Conservation (phyloP, 1,140 invertebrate species). For the Drosophila serrata region DNA sequence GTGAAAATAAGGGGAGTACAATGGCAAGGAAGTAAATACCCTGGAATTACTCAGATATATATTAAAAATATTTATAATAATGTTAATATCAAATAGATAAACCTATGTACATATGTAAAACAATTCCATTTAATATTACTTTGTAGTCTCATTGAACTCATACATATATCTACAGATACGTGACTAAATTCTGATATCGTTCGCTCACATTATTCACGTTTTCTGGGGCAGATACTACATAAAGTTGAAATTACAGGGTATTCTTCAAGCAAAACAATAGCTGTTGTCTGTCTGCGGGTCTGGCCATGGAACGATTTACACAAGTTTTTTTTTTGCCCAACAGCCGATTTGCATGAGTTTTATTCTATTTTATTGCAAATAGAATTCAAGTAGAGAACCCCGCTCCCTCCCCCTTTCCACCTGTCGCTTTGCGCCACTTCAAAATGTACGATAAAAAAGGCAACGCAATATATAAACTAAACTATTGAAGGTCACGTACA, state of each 20-base stretch:
- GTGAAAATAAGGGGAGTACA: neutral
- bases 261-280: slow-evolving; percentile 3
- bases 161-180: slow-evolving; percentile 5
- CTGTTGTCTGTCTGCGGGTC: slow-evolving; percentile 41
- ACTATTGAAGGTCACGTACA: slow-evolving; percentile 79
- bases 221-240: no score
- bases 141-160: no score
- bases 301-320: slow-evolving; percentile 54
- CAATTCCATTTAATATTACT: neutral
- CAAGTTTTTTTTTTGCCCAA: slow-evolving; percentile 24
- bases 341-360: slow-evolving; percentile 56
- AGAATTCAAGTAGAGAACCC: slow-evolving; percentile 55
- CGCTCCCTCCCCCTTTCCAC: slow-evolving; percentile 2
- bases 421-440: slow-evolving; percentile 47
- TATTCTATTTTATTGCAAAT: slow-evolving; percentile 61
- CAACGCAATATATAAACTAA: slow-evolving; percentile 68
- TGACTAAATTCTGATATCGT: neutral
- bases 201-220: neutral
- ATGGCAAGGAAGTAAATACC: neutral
- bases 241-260: slow-evolving; percentile 19
- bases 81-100: no score
- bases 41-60: no score
- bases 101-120: no score
- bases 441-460: slow-evolving; percentile 74
- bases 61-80: no score